A percentile compares a stretch with the other conserved stretches of the same genome.
phyloP scores from a whole-genome alignment of 2,113 vertebrate species.

The Nestor notabilis region DNA sequence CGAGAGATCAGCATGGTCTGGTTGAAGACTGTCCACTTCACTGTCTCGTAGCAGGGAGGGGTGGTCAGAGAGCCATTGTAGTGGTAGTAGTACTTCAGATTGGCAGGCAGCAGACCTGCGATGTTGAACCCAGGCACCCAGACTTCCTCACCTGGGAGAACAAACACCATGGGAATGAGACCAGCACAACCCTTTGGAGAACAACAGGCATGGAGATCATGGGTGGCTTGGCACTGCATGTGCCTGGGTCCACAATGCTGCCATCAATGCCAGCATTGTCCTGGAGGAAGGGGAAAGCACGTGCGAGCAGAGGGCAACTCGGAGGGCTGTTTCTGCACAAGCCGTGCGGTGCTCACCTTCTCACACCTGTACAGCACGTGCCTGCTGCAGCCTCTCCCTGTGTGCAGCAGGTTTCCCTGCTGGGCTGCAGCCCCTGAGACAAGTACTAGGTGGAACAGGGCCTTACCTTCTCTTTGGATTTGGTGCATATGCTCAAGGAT shows the following conservation, averaged over 20 bases:
- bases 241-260: not conserved
- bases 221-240: not conserved
- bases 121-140: constrained; percentile 81
- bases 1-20: constrained; percentile 80
- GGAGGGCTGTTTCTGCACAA: not conserved
- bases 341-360: not conserved
- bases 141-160: constrained; percentile 69
- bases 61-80: constrained; percentile 88
- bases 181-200: not conserved
- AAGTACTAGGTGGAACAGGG: not conserved
- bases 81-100: constrained; percentile 80
- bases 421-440: not conserved
- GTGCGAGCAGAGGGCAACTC: not conserved
- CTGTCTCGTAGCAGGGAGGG: constrained; percentile 82
- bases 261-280: not conserved
- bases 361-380: fast-evolving
- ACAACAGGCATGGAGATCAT: not conserved
- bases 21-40: constrained; percentile 89
- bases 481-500: constrained; percentile 62
- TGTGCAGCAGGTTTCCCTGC: not conserved
- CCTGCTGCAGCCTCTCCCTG: not conserved
- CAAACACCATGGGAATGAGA: not conserved
- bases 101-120: constrained; percentile 78
- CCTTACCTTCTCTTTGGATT: constrained; percentile 71
- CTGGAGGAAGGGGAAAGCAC: not conserved